These are phyloP conservation scores for Muscicapa adusta DNA, from an alignment of 2,113 vertebrate species.

Conservation along the genomic window DNA sequence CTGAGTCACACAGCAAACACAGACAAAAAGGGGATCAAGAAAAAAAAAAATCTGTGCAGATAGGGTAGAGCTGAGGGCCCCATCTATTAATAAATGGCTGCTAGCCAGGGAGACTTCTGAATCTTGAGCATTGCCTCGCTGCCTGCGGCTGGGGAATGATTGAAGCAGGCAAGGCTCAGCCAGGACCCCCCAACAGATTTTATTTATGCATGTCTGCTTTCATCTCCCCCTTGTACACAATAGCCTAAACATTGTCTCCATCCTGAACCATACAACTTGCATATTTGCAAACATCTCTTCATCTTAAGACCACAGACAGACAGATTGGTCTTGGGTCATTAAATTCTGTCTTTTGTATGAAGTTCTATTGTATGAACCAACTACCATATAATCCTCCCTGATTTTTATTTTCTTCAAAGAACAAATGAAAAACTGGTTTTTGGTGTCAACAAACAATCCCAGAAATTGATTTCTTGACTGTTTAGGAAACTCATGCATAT, in stretches of 20 bases:
- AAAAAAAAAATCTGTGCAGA: not conserved
- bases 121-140: not conserved
- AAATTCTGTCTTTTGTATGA: not conserved
- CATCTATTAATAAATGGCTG: not conserved
- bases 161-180: not conserved
- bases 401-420: not conserved
- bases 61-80: not conserved
- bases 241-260: not conserved
- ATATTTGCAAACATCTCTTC: not conserved
- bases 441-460: not conserved
- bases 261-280: not conserved
- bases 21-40: not conserved
- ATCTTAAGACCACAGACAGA: not conserved
- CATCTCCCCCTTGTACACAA: not conserved
- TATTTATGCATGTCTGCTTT: not conserved
- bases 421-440: not conserved
- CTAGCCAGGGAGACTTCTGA: not conserved
- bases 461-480: not conserved
- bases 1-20: not conserved
- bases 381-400: not conserved
- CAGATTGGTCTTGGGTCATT: not conserved
- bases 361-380: not conserved
- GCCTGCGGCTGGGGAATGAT: not conserved
- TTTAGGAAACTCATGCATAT: not conserved
- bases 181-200: not conserved